These are phyloP conservation scores for Drosophila murphyi DNA, from an alignment of 1,140 invertebrate genomes.

Conservation along the genomic window DNA sequence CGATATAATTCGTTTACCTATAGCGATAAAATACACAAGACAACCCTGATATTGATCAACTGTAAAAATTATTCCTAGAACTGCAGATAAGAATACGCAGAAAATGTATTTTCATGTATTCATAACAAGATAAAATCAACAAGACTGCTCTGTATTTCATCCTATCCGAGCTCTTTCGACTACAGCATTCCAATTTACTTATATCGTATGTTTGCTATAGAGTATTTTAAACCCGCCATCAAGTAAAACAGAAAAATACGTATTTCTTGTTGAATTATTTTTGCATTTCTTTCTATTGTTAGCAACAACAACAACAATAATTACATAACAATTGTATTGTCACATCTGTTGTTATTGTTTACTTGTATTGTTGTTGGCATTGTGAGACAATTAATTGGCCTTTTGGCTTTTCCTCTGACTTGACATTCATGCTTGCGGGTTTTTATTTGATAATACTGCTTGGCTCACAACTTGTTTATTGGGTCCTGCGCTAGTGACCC, in stretches of 20 bases:
- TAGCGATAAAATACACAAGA: too few relatives aligned
- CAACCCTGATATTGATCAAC: too few relatives aligned
- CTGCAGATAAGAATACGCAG: too few relatives aligned
- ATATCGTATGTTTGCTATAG: too few relatives aligned
- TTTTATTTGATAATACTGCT: conserved; percentile 3
- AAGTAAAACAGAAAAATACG: background rate
- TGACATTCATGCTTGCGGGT: conserved; percentile 25
- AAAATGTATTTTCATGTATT: too few relatives aligned
- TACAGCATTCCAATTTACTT: too few relatives aligned
- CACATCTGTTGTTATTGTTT: conserved; percentile 9
- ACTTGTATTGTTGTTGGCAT: conserved; percentile 5
- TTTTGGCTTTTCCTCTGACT: conserved; percentile 13
- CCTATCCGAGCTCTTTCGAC: too few relatives aligned
- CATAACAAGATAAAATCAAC: too few relatives aligned
- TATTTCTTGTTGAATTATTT: conserved; percentile 31
- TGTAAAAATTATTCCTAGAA: too few relatives aligned
- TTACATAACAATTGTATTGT: conserved; percentile 37
- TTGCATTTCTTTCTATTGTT: conserved; percentile 49
- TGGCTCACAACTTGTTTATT: background rate
- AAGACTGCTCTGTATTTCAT: too few relatives aligned
- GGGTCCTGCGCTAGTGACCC: conserved; percentile 26
- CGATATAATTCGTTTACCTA: too few relatives aligned
- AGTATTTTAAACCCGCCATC: too few relatives aligned
- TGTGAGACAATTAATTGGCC: conserved; percentile 6
- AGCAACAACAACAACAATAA: conserved; percentile 33